Evolutionary conservation across 2,113 vertebrate genomes (phyloP).

Genomic region (Chroicocephalus ridibundus): DNA sequence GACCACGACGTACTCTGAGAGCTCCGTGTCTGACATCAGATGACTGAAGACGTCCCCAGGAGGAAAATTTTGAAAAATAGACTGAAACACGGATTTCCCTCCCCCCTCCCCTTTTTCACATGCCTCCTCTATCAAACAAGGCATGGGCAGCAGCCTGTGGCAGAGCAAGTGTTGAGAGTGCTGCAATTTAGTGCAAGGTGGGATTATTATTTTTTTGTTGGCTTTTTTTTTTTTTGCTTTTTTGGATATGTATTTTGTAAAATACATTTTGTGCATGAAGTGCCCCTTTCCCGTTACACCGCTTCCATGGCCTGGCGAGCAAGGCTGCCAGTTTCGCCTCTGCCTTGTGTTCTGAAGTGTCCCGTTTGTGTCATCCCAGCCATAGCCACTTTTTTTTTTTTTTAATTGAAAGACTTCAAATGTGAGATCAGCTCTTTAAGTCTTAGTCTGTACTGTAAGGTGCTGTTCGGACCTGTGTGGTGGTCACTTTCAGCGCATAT

Average conservation of each 20-base stretch:
- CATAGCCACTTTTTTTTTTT: slow-evolving; percentile 61
- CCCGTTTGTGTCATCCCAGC: slow-evolving; percentile 59
- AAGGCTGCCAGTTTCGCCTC: slow-evolving; percentile 39
- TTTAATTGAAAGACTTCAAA: slow-evolving; percentile 70
- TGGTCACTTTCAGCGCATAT: slow-evolving; percentile 30
- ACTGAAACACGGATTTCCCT: slow-evolving; percentile 68
- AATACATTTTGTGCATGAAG: slow-evolving; percentile 77
- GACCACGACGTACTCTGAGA: slow-evolving; percentile 88
- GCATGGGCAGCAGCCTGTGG: slow-evolving; percentile 68
- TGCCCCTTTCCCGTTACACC: slow-evolving; percentile 48
- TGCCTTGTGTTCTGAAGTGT: slow-evolving; percentile 65
- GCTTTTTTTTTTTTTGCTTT: slow-evolving; percentile 6
- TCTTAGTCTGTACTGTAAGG: slow-evolving; percentile 72
- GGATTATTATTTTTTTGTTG: slow-evolving; percentile 39
- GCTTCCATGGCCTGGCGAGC: slow-evolving; percentile 27
- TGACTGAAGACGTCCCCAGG: slow-evolving; percentile 79
- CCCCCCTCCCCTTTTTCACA: slow-evolving; percentile 57
- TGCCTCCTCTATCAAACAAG: slow-evolving; percentile 65
- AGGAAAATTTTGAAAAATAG: slow-evolving; percentile 62
- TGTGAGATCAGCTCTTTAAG: slow-evolving; percentile 67
- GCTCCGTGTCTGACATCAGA: slow-evolving; percentile 93
- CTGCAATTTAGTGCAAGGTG: slow-evolving; percentile 71
- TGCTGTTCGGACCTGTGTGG: slow-evolving; percentile 52
- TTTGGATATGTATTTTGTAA: slow-evolving; percentile 68
- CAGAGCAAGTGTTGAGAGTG: slow-evolving; percentile 67